These are phyloP conservation scores for Geococcyx californianus DNA, from an alignment of 2,113 vertebrate species.

Conservation along the genomic window DNA sequence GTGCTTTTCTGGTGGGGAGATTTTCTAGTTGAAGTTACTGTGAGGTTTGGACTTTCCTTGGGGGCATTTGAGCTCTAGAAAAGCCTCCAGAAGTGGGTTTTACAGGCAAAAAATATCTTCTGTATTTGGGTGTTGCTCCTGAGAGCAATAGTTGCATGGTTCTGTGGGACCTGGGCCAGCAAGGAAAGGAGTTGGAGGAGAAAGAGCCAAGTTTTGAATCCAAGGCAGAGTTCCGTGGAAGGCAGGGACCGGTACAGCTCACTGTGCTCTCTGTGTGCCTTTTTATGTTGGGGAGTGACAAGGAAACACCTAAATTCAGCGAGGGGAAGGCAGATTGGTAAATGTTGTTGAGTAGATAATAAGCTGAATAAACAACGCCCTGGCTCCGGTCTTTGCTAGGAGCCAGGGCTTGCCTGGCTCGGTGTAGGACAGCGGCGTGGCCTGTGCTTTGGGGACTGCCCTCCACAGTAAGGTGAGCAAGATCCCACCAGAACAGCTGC, in stretches of 20 bases:
- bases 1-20: neutral
- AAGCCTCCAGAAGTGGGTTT: neutral
- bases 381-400: fast-evolving
- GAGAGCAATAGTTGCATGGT: neutral
- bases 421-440: fast-evolving
- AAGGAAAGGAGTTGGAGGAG: neutral
- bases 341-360: neutral
- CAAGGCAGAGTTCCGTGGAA: neutral
- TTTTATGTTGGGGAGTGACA: fast-evolving
- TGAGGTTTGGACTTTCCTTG: neutral
- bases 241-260: neutral
- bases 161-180: neutral
- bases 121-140: neutral
- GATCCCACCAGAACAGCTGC: neutral
- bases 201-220: neutral
- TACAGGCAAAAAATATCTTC: neutral
- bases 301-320: neutral
- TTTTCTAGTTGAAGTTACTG: neutral
- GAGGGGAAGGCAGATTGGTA: neutral
- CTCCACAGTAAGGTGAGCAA: neutral
- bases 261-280: fast-evolving
- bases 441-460: neutral
- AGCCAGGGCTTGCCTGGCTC: neutral
- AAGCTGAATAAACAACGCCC: neutral
- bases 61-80: neutral